Evolutionary conservation across 2,888 invertebrate genomes (phyloP).

Genomic region (Serripes groenlandicus): DNA sequence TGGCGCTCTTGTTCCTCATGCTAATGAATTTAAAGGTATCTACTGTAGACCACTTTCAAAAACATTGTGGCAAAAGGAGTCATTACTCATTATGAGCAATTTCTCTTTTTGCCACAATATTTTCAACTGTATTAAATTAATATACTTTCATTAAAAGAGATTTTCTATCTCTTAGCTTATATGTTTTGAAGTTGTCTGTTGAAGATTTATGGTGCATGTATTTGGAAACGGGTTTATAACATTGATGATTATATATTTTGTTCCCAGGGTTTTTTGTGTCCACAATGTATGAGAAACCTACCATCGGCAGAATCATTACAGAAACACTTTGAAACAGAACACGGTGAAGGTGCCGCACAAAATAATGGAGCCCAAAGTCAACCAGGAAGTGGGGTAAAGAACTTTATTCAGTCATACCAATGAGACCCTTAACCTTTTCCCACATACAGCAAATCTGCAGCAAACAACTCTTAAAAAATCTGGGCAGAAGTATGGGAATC

Average conservation of each 20-base stretch:
- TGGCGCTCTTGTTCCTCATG: too few species aligned
- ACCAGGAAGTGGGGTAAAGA: slow-evolving; percentile 11
- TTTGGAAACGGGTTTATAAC: too few species aligned
- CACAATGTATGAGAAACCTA: slow-evolving; percentile 86
- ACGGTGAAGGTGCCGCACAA: slow-evolving; percentile 62
- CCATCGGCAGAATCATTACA: slow-evolving; percentile 87
- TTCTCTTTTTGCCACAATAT: background rate
- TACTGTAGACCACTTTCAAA: background rate
- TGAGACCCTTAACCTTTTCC: too few species aligned
- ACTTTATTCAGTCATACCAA: too few species aligned
- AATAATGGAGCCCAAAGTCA: background rate
- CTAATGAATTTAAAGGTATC: background rate
- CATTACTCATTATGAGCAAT: background rate
- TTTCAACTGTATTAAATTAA: background rate
- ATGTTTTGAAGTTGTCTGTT: too few species aligned
- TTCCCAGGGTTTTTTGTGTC: slow-evolving; percentile 87
- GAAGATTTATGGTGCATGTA: too few species aligned
- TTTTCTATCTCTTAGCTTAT: too few species aligned
- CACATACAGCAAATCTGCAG: too few species aligned
- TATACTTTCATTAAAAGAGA: background rate
- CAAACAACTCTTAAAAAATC: too few species aligned
- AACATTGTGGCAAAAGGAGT: background rate
- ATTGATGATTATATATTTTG: too few species aligned
- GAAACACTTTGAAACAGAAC: slow-evolving; percentile 85
- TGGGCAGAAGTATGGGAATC: too few species aligned